Evolutionary conservation across 92 coral and sea anemone genomes (phyloP).

Genomic region (Porites lobata): DNA sequence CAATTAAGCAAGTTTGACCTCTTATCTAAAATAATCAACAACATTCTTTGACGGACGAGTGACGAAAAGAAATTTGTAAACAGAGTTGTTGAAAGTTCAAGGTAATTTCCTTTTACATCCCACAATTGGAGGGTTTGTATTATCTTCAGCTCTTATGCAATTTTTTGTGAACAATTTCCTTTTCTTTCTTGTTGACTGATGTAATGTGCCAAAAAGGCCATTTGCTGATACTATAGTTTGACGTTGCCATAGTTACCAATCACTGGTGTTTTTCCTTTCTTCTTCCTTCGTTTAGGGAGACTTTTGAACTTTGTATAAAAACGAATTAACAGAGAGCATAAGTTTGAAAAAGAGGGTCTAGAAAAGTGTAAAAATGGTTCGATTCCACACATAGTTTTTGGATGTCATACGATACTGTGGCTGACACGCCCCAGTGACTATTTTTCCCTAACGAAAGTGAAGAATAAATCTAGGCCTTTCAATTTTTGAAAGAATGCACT

Average conservation of each 20-base stretch:
- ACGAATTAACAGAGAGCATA: not conserved
- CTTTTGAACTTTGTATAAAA: not conserved
- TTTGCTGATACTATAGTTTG: not conserved
- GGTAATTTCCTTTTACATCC: conserved; percentile 26
- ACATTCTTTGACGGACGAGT: not conserved
- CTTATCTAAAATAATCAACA: not conserved
- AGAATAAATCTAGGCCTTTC: not conserved
- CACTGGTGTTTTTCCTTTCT: not conserved
- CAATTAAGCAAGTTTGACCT: conserved; percentile 10
- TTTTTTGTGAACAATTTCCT: not conserved
- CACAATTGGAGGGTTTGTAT: not conserved
- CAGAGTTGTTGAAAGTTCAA: conserved; percentile 18
- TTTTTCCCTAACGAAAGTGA: not conserved
- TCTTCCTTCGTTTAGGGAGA: not conserved
- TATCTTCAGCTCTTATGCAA: not conserved
- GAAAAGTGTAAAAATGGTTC: no score
- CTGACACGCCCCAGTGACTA: not conserved
- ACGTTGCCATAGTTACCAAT: conserved; percentile 15
- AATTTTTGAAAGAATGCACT: conserved; percentile 2
- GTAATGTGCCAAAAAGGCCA: not conserved
- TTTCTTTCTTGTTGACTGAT: not conserved
- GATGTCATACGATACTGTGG: not conserved
- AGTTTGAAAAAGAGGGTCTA: not conserved
- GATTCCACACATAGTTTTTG: not conserved
- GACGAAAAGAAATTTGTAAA: conserved; percentile 26